Evolutionary conservation across 1,140 invertebrate species (phyloP).

Genomic region (Zelostemma sp.): DNA sequence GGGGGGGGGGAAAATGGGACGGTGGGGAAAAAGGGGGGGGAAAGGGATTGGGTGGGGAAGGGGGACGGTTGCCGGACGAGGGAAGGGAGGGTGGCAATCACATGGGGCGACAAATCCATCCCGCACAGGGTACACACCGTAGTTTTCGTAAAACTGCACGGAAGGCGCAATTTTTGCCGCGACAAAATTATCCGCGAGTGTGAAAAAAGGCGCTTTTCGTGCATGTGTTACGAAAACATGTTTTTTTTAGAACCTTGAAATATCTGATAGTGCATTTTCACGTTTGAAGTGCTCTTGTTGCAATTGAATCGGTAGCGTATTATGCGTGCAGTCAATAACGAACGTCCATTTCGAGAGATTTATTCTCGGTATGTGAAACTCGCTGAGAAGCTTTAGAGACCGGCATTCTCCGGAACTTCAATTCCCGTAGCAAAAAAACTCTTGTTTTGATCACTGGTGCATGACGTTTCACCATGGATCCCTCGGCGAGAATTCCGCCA

Average conservation of each 20-base stretch:
- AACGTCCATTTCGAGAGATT: conserved; percentile 46
- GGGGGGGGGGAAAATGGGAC: too few species aligned
- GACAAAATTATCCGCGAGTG: too few species aligned
- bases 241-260: conserved; percentile 42
- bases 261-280: conserved; percentile 40
- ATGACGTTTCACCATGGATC: conserved; percentile 50
- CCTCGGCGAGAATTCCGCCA: conserved; percentile 39
- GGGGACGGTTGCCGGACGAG: too few species aligned
- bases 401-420: conserved; percentile 47
- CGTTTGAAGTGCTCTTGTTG: conserved; percentile 35
- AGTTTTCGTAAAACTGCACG: too few species aligned
- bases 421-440: conserved; percentile 46
- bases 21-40: too few species aligned
- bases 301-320: conserved; percentile 37
- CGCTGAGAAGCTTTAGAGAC: conserved; percentile 45
- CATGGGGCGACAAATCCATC: too few species aligned
- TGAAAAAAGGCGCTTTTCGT: too few species aligned
- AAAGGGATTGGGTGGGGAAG: too few species aligned
- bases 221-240: too few species aligned
- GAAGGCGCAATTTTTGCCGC: too few species aligned
- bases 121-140: too few species aligned
- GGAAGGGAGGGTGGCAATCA: too few species aligned
- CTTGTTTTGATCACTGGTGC: conserved; percentile 49
- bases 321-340: conserved; percentile 46
- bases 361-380: conserved; percentile 49